These are phyloP conservation scores for Thermophis baileyi DNA, from an alignment of 2,113 vertebrate species.

Conservation along the genomic window DNA sequence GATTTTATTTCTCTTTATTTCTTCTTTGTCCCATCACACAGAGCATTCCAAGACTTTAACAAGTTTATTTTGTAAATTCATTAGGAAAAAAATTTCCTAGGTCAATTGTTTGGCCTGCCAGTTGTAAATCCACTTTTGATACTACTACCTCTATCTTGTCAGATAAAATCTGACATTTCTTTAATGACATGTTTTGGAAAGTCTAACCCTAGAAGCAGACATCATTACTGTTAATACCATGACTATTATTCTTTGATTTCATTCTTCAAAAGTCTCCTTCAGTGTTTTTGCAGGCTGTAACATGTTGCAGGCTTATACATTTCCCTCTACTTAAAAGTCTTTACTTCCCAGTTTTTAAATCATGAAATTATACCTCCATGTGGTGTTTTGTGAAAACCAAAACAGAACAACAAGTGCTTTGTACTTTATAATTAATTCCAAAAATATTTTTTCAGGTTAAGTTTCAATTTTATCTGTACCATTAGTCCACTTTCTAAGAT, in stretches of 20 bases:
- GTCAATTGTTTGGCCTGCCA: background rate
- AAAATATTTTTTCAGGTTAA: background rate
- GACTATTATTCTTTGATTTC: background rate
- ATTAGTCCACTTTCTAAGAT: background rate
- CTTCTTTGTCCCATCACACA: background rate
- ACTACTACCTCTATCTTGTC: background rate
- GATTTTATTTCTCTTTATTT: background rate
- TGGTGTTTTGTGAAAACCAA: background rate
- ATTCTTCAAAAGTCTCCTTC: background rate
- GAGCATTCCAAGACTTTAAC: background rate
- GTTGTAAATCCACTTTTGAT: background rate
- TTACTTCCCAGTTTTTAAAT: background rate
- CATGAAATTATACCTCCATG: background rate
- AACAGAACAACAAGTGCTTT: background rate
- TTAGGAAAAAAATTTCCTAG: background rate
- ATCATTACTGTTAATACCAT: background rate
- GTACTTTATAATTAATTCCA: background rate
- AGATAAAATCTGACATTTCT: background rate
- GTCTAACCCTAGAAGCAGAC: background rate
- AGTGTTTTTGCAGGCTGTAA: background rate
- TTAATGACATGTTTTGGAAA: background rate
- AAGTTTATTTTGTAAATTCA: background rate
- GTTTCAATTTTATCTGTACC: background rate
- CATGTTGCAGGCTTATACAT: background rate
- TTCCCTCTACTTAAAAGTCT: background rate